phyloP scores from a whole-genome alignment of 2,797 vertebrate species.

The Streptopelia turtur region DNA sequence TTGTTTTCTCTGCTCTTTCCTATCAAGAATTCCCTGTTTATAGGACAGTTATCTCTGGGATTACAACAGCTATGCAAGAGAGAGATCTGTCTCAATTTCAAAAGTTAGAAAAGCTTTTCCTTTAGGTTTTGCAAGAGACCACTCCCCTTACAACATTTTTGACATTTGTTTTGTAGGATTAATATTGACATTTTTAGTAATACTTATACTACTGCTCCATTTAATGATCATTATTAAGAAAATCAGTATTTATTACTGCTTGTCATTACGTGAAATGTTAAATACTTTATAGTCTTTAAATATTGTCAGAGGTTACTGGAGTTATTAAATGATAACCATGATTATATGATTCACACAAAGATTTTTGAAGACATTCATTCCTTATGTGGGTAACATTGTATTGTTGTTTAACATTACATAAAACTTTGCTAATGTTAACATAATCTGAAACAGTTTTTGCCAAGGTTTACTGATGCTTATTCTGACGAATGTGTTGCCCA shows the following conservation, averaged over 20 bases:
- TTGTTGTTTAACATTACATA: neutral
- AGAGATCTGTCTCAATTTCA: neutral
- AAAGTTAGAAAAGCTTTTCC: neutral
- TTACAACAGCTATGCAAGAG: neutral
- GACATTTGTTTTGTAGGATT: neutral
- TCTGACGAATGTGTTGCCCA: neutral
- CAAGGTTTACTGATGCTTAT: neutral
- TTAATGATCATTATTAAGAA: neutral
- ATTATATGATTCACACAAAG: neutral
- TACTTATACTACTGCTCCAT: neutral
- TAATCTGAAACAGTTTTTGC: neutral
- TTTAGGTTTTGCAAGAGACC: neutral
- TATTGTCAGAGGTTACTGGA: neutral
- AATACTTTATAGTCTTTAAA: neutral
- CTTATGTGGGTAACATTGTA: neutral
- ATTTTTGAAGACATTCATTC: neutral
- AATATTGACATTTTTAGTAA: neutral
- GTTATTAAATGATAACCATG: neutral
- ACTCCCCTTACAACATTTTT: neutral
- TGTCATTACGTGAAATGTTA: neutral
- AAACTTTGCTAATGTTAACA: neutral
- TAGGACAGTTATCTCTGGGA: neutral
- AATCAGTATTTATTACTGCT: neutral
- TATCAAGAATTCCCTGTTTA: neutral
- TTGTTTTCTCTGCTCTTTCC: neutral